Conservation (phyloP, 2,888 invertebrate genomes). For the Conchocele bisecta region DNA sequence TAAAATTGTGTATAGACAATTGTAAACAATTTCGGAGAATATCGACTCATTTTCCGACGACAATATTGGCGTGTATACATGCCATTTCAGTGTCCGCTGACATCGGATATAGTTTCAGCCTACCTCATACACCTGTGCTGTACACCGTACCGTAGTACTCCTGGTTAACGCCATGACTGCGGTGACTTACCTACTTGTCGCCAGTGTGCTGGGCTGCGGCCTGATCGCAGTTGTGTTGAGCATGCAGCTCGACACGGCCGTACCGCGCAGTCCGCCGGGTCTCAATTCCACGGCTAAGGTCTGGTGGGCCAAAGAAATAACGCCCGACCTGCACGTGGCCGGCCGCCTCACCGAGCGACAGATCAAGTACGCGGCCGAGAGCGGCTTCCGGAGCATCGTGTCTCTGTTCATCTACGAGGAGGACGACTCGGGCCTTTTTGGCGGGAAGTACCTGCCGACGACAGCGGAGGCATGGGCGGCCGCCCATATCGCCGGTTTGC, state of each 20-base stretch:
- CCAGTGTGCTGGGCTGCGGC: too few relatives aligned
- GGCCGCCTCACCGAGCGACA: constrained; percentile 73
- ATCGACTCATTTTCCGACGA: too few relatives aligned
- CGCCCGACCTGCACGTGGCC: constrained; percentile 70
- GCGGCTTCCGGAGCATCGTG: constrained; percentile 74
- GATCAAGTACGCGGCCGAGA: constrained; percentile 76
- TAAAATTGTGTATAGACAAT: too few relatives aligned
- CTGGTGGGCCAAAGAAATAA: constrained; percentile 79
- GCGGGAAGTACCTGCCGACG: constrained; percentile 68
- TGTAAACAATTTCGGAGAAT: too few relatives aligned
- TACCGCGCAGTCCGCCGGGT: constrained; percentile 61
- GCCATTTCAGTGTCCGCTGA: too few relatives aligned
- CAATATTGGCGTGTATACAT: too few relatives aligned
- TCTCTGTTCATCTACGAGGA: constrained; percentile 66
- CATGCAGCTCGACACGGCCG: constrained; percentile 39
- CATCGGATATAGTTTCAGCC: too few relatives aligned
- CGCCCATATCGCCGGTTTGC: constrained; percentile 61
- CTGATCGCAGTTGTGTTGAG: too few relatives aligned
- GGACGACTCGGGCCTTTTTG: constrained; percentile 59
- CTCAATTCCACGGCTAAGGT: constrained; percentile 67
- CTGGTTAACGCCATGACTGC: too few relatives aligned
- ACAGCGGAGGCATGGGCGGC: constrained; percentile 62
- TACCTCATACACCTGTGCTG: too few relatives aligned
- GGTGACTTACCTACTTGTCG: too few relatives aligned
- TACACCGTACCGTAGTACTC: too few relatives aligned